These are phyloP conservation scores for Platysteira castanea DNA, from an alignment of 2,113 vertebrate species.

Conservation along the genomic window DNA sequence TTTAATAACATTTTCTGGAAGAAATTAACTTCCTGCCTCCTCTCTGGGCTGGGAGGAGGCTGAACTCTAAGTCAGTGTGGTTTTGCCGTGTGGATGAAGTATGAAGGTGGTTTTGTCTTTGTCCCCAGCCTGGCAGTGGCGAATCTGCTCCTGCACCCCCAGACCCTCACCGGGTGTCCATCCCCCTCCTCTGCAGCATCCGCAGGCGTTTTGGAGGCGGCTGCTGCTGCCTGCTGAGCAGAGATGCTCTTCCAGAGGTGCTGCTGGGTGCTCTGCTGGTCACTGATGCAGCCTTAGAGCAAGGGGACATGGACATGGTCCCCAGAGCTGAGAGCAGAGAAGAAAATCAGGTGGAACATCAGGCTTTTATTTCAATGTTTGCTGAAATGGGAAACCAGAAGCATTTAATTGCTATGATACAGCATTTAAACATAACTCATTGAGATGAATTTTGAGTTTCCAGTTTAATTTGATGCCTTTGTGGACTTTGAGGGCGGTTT, in stretches of 20 bases:
- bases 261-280: background rate
- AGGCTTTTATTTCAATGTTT: background rate
- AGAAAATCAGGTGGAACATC: background rate
- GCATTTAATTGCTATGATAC: background rate
- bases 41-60: background rate
- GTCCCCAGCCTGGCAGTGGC: background rate
- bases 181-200: background rate
- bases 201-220: background rate
- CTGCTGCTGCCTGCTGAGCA: background rate
- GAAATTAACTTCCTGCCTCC: background rate
- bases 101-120: background rate
- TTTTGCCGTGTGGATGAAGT: background rate
- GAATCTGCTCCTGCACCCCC: background rate
- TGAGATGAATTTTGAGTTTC: background rate
- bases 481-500: background rate
- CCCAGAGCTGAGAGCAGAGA: background rate
- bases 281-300: rapidly evolving
- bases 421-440: background rate
- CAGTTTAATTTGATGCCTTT: background rate
- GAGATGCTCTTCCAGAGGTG: background rate
- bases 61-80: rapidly evolving
- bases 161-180: rapidly evolving
- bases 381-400: background rate
- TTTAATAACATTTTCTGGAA: background rate
- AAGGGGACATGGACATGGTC: rapidly evolving